A percentile compares a stretch with the other conserved stretches of the same genome.
phyloP scores from a whole-genome alignment of 1,140 invertebrate genomes.

The Drosophila saltans region DNA sequence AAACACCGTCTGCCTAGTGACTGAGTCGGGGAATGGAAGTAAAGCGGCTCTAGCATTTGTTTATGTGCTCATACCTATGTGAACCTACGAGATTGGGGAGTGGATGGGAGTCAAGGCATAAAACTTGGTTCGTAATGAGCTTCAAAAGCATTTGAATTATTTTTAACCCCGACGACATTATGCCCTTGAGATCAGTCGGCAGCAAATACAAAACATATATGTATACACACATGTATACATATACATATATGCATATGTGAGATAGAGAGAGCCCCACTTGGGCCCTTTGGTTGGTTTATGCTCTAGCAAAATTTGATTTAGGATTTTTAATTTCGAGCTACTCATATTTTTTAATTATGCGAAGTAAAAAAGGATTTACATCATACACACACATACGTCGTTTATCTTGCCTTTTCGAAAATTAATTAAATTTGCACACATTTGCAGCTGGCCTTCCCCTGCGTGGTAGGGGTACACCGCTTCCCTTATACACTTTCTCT shows the following conservation, averaged over 20 bases:
- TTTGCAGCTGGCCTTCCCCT: slow-evolving; percentile 57
- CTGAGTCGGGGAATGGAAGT: neutral
- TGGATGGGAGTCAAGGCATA: slow-evolving; percentile 18
- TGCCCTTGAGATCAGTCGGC: slow-evolving; percentile 77
- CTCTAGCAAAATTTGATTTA: slow-evolving; percentile 78
- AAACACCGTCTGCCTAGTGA: slow-evolving; percentile 59
- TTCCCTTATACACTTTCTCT: neutral
- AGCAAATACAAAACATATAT: slow-evolving; percentile 24
- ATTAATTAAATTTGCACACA: slow-evolving; percentile 82
- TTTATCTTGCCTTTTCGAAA: slow-evolving; percentile 66
- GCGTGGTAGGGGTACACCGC: neutral
- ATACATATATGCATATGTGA: neutral
- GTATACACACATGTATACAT: neutral
- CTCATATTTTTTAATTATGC: slow-evolving; percentile 83
- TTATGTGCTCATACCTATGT: slow-evolving; percentile 50
- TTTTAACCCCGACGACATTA: slow-evolving; percentile 83
- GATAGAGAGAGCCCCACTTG: slow-evolving; percentile 11
- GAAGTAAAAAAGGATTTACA: slow-evolving; percentile 81
- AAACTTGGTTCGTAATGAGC: slow-evolving; percentile 71
- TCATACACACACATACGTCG: slow-evolving; percentile 42
- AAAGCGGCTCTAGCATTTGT: slow-evolving; percentile 24
- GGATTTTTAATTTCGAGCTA: slow-evolving; percentile 82
- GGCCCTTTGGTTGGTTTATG: slow-evolving; percentile 18
- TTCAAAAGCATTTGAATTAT: slow-evolving; percentile 82
- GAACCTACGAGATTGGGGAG: slow-evolving; percentile 66